A percentile compares a stretch with the other conserved stretches of the same genome.
Evolutionary conservation across 2,113 vertebrate species (phyloP).

Genomic region (Dendropsophus ebraccatus): DNA sequence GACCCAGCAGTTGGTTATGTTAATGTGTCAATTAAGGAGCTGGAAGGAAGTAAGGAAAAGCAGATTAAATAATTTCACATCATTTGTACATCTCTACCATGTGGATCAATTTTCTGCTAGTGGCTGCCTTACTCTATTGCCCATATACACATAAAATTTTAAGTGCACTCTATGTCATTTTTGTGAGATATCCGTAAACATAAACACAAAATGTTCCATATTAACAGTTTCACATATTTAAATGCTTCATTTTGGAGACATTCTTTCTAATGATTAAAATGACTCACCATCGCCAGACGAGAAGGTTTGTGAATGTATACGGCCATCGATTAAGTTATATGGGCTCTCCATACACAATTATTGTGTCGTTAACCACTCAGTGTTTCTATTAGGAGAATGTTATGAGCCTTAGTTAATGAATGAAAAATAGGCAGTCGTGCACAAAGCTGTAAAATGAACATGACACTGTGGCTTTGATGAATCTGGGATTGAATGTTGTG

Average conservation of each 20-base stretch:
- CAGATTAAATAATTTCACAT: slow-evolving; percentile 54
- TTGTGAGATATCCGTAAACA: slow-evolving; percentile 29
- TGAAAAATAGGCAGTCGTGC: slow-evolving; percentile 16
- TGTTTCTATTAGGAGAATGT: neutral
- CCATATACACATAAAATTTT: slow-evolving; percentile 43
- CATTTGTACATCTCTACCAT: slow-evolving; percentile 52
- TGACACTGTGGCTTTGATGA: neutral
- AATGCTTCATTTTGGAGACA: slow-evolving; percentile 20
- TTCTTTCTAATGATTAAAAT: slow-evolving; percentile 21
- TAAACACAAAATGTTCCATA: slow-evolving; percentile 48
- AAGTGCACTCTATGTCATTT: slow-evolving; percentile 40
- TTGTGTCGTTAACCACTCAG: slow-evolving; percentile 14
- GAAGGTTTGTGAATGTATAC: slow-evolving; percentile 30
- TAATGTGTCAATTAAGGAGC: slow-evolving; percentile 57
- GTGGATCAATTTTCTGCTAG: slow-evolving; percentile 41
- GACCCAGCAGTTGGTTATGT: slow-evolving; percentile 56
- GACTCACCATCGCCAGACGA: neutral
- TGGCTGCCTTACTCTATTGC: slow-evolving; percentile 6
- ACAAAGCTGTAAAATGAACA: neutral
- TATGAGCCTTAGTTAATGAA: slow-evolving; percentile 19
- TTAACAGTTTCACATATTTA: slow-evolving; percentile 40
- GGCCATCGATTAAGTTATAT: slow-evolving; percentile 23
- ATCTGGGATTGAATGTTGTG: neutral
- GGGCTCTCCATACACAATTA: slow-evolving; percentile 26
- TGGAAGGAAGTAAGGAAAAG: slow-evolving; percentile 45